Percentiles rank a stretch among this genome's conserved stretches.
These are phyloP conservation scores for Cassiopea xamachana DNA, from an alignment of 30 jellyfish, hydroid and myxozoan species.

Conservation along the genomic window DNA sequence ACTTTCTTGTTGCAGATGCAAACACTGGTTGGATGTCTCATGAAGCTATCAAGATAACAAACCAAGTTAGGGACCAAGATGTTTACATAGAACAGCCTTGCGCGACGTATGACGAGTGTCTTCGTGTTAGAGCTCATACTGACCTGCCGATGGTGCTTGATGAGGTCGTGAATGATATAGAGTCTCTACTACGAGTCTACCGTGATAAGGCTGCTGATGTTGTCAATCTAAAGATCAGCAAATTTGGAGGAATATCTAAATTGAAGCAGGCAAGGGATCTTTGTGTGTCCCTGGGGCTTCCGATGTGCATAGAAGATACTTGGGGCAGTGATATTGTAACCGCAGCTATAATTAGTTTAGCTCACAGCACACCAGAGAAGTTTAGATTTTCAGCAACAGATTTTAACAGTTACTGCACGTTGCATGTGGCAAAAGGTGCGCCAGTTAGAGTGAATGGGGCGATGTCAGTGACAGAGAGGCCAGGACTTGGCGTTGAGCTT, in stretches of 20 bases:
- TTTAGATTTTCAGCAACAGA: conserved; percentile 63
- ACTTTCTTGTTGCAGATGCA: conserved; percentile 68
- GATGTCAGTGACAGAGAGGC: conserved; percentile 39
- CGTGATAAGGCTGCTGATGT: conserved; percentile 53
- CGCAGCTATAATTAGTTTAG: conserved; percentile 39
- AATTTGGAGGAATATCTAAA: conserved; percentile 62
- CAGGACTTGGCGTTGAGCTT: conserved; percentile 73
- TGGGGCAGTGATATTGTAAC: conserved; percentile 77
- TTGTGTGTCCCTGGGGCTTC: conserved; percentile 64
- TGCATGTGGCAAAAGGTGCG: conserved; percentile 56
- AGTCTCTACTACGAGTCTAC: conserved; percentile 42
- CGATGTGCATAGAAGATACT: conserved; percentile 73
- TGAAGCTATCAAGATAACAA: conserved; percentile 56
- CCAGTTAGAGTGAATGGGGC: conserved; percentile 41
- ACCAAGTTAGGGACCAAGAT: conserved; percentile 55
- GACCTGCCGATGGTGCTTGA: conserved; percentile 61
- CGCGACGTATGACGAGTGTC: conserved; percentile 68
- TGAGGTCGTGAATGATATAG: conserved; percentile 50
- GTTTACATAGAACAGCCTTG: conserved; percentile 73
- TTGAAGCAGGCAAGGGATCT: conserved; percentile 65
- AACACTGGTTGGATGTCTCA: conserved; percentile 75
- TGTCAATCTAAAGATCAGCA: conserved; percentile 63
- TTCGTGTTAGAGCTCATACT: conserved; percentile 55
- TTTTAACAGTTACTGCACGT: conserved; percentile 62
- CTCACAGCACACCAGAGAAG: conserved; percentile 72